phyloP scores from a whole-genome alignment of 2,797 vertebrate genomes.

The Cottoperca gobio region DNA sequence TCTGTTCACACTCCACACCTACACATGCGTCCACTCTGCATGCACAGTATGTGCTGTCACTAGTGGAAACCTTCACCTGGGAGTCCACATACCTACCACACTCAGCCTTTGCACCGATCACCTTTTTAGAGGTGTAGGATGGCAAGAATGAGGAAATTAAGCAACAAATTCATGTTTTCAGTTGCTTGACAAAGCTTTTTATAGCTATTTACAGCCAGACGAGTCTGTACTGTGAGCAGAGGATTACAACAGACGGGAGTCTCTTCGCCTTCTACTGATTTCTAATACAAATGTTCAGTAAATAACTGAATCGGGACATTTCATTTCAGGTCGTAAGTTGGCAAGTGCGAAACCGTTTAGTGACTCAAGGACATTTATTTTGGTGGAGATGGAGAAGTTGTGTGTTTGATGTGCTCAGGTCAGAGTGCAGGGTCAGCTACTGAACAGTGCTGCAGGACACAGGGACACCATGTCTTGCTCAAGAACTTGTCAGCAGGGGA shows the following conservation, averaged over 20 bases:
- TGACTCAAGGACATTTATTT: too few relatives aligned
- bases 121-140: neutral
- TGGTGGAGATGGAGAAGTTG: neutral
- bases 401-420: neutral
- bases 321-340: neutral
- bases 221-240: neutral
- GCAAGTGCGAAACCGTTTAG: neutral
- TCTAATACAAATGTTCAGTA: neutral
- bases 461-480: constrained; percentile 16
- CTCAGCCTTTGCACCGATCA: neutral
- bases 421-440: constrained; percentile 19
- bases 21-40: constrained; percentile 7
- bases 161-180: constrained; percentile 5
- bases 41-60: constrained; percentile 4
- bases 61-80: constrained; percentile 39
- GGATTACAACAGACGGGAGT: constrained; percentile 7
- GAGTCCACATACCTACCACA: constrained; percentile 18
- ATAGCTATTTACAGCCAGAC: neutral
- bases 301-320: neutral
- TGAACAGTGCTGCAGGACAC: neutral
- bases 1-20: constrained; percentile 34
- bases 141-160: neutral
- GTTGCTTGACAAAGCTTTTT: neutral
- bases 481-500: constrained; percentile 28
- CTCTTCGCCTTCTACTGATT: neutral